These are phyloP conservation scores for Cynodonichthys magdalenae DNA, from an alignment of 2,797 vertebrate species.

Conservation along the genomic window DNA sequence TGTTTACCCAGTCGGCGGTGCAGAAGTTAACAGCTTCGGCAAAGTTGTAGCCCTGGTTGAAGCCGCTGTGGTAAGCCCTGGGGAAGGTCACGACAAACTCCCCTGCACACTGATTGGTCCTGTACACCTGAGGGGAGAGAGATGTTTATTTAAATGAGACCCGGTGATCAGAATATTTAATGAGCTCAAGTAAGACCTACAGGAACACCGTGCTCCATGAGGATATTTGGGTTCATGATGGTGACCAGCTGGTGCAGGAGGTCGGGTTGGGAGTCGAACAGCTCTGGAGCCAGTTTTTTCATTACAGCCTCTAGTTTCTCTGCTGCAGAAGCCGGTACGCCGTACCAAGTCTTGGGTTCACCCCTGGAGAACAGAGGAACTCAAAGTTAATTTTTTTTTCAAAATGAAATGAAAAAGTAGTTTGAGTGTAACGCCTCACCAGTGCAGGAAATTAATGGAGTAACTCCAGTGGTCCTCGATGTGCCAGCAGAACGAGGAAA, in stretches of 20 bases:
- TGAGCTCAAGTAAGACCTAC: constrained; percentile 64
- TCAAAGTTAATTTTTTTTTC: background rate
- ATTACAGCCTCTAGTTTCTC: constrained; percentile 96
- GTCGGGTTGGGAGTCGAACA: constrained; percentile 97
- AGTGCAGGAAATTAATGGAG: constrained; percentile 98
- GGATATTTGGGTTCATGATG: constrained; percentile 98
- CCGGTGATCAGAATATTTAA: background rate
- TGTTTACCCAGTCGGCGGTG: constrained; percentile 96
- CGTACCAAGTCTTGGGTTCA: constrained; percentile 99
- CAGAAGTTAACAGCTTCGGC: constrained; percentile 99
- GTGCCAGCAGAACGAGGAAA: constrained; percentile 99
- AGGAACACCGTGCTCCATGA: constrained; percentile 98
- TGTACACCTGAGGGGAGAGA: constrained; percentile 86
- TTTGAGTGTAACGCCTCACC: constrained; percentile 79
- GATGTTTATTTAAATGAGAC: too few relatives aligned
- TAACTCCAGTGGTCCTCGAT: constrained; percentile 99
- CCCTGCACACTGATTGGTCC: constrained; percentile 98
- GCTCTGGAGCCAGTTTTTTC: constrained; percentile 95
- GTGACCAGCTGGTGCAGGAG: constrained; percentile 97
- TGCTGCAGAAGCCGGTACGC: constrained; percentile 94
- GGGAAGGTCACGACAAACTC: constrained; percentile 99
- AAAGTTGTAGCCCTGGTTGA: constrained; percentile 99
- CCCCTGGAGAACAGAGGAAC: constrained; percentile 82
- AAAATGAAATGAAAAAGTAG: background rate
- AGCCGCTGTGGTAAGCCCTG: constrained; percentile 97